Percentiles rank a stretch among this genome's conserved stretches.
These are phyloP conservation scores for Sebastes steindachneri DNA, from an alignment of 2,797 vertebrate genomes.

Conservation along the genomic window DNA sequence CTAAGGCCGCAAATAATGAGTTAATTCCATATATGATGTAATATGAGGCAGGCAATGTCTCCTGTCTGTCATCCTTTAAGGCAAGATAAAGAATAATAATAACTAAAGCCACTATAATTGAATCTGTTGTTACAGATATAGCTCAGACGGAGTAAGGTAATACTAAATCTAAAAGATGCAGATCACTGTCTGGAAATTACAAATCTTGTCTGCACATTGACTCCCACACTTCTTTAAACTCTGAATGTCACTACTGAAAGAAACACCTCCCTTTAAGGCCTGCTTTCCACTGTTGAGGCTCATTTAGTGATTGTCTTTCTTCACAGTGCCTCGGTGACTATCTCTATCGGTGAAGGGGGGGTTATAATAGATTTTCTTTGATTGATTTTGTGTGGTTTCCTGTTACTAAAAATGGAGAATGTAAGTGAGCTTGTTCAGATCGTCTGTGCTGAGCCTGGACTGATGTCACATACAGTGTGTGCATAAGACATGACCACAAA, in stretches of 20 bases:
- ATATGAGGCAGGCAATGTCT: background rate
- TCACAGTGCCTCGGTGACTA: constrained; percentile 43
- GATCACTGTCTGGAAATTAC: background rate
- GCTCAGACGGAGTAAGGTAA: background rate
- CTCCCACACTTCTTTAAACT: background rate
- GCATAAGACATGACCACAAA: background rate
- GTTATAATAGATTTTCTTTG: background rate
- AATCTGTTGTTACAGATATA: background rate
- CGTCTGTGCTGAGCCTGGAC: constrained; percentile 24
- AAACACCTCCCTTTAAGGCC: background rate
- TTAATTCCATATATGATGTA: background rate
- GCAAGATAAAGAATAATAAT: background rate
- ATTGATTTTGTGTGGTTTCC: background rate
- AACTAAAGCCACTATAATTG: background rate
- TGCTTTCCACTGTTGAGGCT: constrained; percentile 7
- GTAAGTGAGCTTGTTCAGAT: constrained; percentile 12
- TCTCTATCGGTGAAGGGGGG: background rate
- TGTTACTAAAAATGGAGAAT: constrained; percentile 16
- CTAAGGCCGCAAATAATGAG: background rate
- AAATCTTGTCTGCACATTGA: background rate
- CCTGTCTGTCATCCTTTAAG: background rate
- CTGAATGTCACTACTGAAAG: constrained; percentile 2
- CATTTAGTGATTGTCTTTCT: constrained; percentile 49
- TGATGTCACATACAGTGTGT: background rate
- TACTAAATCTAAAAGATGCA: background rate